Evolutionary conservation across 2,113 vertebrate species (phyloP).

Genomic region (Xenotilapia longispinis): DNA sequence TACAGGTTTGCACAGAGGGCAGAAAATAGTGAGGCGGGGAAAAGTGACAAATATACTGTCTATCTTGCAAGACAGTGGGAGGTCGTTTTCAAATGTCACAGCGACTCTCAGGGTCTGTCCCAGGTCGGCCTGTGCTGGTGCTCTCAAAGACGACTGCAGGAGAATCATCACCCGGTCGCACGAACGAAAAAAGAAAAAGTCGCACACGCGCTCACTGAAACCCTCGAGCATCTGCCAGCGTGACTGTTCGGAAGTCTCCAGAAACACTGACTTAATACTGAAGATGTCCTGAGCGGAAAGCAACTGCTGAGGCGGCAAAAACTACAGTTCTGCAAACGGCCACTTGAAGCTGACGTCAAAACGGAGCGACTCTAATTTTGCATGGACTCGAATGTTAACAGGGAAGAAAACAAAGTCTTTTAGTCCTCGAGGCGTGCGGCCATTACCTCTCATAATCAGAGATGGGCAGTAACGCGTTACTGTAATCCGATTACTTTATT

Average conservation of each 20-base stretch:
- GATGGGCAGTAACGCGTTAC: no score
- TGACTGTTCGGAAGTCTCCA: neutral
- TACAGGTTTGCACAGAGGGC: neutral
- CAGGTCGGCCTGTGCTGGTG: neutral
- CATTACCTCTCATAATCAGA: neutral
- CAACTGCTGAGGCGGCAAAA: neutral
- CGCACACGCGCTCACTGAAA: neutral
- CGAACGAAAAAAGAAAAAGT: neutral
- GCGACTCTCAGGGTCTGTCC: slow-evolving; percentile 12
- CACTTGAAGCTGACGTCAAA: neutral
- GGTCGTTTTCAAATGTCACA: slow-evolving; percentile 44
- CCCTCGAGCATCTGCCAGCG: neutral
- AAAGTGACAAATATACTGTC: slow-evolving; percentile 20
- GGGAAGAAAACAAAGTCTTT: neutral
- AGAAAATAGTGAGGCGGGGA: neutral
- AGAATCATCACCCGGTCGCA: neutral
- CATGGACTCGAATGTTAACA: neutral
- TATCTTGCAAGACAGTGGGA: slow-evolving; percentile 1
- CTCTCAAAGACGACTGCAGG: neutral
- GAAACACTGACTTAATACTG: neutral
- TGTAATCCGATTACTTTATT: no score
- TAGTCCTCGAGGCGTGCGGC: accelerated
- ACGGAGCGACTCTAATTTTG: no score
- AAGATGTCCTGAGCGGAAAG: accelerated
- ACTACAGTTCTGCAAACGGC: neutral